Evolutionary conservation across 2,888 invertebrate genomes (phyloP), one percentile per base, ranked within the genome.

Genomic region (Cheilosia grossa): DNA sequence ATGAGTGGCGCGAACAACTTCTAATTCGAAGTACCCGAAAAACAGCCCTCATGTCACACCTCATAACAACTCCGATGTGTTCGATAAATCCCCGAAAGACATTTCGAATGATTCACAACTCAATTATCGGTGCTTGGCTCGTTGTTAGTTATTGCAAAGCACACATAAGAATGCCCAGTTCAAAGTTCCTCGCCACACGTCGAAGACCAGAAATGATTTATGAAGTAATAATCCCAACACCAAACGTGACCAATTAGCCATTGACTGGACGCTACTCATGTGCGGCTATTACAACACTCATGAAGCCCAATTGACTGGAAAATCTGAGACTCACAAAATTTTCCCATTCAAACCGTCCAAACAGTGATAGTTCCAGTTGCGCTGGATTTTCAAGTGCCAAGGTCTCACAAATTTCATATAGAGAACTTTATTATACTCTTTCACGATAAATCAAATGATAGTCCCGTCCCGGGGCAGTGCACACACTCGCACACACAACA

Each of bases 161-260:
- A 19, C 47, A 58, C 66, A 19, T 19, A 9, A 2, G 2, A 30
- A 9, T 49, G 33, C n/a, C 59, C 40, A 61, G 67, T 61, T 73
- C 73, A 73, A 33, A 79, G 73, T 82, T 79, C 30, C n/a, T 54
- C 17, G 42, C 56, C 13, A 70, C 51, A 27, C 27, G 6, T 7
- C 1, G 40, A 44, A n/a, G 70, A 54, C 59, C 21, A n/a, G 0
- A 5, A 66, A 67, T 81, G 81, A 85, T 85, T 85, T 81, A 85
- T 75, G 75, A 81, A 75, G 81, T 72, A 72, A 77, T 85, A 66
- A 81, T 81, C 49, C 72, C 85, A 64, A 70, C 85, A 85, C 44
- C 72, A 85, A 81, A 85, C 85, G 85, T 85, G 85, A 85, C 81
- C 85, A 85, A 85, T 85, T 85, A 81, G 72, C 70, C 58, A 44